Percentiles rank a stretch among this genome's conserved stretches.
These are phyloP conservation scores for Cheilinus undulatus DNA, from an alignment of 2,113 vertebrate genomes.

Conservation along the genomic window DNA sequence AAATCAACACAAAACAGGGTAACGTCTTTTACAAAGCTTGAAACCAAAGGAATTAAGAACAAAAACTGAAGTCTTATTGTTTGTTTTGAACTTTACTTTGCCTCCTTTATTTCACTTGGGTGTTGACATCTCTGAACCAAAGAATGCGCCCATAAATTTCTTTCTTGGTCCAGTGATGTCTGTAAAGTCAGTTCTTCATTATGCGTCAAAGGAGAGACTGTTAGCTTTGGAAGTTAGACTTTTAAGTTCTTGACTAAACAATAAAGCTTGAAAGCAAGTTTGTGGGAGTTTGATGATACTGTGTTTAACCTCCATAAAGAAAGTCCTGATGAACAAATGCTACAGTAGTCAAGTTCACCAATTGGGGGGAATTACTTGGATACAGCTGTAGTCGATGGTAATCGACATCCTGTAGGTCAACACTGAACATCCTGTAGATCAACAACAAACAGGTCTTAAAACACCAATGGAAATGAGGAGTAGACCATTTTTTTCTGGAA, in stretches of 20 bases:
- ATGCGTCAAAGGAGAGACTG: slow-evolving; percentile 46
- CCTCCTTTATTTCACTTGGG: slow-evolving; percentile 41
- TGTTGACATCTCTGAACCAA: slow-evolving; percentile 43
- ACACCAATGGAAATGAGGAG: too few species aligned
- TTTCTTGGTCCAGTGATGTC: slow-evolving; percentile 27
- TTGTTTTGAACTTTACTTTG: slow-evolving; percentile 54
- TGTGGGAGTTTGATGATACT: slow-evolving; percentile 29
- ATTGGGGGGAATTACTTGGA: not conserved
- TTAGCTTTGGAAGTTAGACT: slow-evolving; percentile 31
- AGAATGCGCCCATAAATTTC: slow-evolving; percentile 34
- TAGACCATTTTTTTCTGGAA: too few species aligned
- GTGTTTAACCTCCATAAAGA: slow-evolving; percentile 34
- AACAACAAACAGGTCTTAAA: too few species aligned
- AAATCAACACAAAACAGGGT: not conserved
- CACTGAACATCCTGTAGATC: too few species aligned
- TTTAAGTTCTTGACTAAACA: slow-evolving; percentile 24
- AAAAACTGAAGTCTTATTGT: slow-evolving; percentile 32
- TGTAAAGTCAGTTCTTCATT: slow-evolving; percentile 51
- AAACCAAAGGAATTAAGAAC: slow-evolving; percentile 45
- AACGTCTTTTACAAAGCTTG: not conserved
- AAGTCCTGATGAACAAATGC: slow-evolving; percentile 32
- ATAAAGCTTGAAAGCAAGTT: not conserved
- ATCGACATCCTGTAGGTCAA: too few species aligned
- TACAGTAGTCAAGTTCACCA: not conserved
- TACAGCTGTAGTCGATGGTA: not conserved